Percentiles rank a stretch among this genome's conserved stretches.
phyloP scores from a whole-genome alignment of 2,888 invertebrate species.

The Aelia acuminata region DNA sequence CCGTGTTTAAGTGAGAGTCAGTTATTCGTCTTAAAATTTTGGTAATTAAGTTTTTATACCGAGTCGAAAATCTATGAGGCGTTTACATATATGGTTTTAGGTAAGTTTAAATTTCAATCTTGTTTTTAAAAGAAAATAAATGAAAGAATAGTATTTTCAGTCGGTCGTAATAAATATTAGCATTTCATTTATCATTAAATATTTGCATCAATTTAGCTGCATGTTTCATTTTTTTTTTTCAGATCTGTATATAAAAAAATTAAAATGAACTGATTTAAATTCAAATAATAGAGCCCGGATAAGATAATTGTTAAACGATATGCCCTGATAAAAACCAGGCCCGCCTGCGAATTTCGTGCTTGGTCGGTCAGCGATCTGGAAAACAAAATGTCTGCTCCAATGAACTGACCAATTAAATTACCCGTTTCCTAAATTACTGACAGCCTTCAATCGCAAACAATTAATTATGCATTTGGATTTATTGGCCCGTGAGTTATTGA shows the following conservation, averaged over 20 bases:
- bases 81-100: too few species aligned
- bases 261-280: background rate
- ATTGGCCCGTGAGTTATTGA: background rate
- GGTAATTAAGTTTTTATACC: too few species aligned
- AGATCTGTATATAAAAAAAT: too few species aligned
- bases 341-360: background rate
- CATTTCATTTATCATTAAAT: too few species aligned
- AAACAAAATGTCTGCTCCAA: slow-evolving; percentile 33
- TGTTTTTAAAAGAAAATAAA: too few species aligned
- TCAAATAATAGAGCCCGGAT: background rate
- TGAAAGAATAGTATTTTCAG: too few species aligned
- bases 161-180: too few species aligned
- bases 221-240: background rate
- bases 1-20: too few species aligned
- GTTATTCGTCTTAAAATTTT: too few species aligned
- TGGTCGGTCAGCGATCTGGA: background rate
- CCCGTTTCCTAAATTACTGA: slow-evolving; percentile 16
- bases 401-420: slow-evolving; percentile 27
- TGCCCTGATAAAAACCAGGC: background rate
- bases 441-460: slow-evolving; percentile 42
- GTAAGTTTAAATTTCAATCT: too few species aligned
- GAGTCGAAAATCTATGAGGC: too few species aligned
- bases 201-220: background rate
- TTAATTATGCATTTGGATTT: slow-evolving; percentile 44
- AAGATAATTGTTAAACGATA: slow-evolving; percentile 5